Evolutionary conservation across 2,113 vertebrate genomes (phyloP), one percentile per base, ranked within the genome.

Genomic region (Athene cunicularia): DNA sequence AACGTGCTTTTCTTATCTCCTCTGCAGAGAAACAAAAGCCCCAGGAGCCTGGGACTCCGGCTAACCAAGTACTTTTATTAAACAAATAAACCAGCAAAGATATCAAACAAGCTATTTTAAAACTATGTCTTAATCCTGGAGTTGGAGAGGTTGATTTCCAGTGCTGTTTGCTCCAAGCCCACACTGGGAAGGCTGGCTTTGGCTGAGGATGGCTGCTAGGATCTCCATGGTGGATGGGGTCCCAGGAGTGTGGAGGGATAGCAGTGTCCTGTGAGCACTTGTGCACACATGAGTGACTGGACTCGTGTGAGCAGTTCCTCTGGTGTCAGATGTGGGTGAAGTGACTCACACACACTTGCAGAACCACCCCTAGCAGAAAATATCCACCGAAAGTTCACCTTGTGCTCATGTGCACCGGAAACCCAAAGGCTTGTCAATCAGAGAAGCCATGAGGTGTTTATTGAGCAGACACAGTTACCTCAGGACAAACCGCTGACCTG

Each of bases 331-430:
- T 76, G 73, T 47, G 88, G 77, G 87, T 80, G 84, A 94, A 77
- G 86, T 96, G 97, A 96, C 93, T 96, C 89, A 94, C 28, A 3
- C 84, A 75, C 0, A 32, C 39, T 81, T 68, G 80, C 83, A 87
- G 80, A 90, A 83, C 95, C 16, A 1, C 41, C 6, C 2, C 26
- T 32, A 80, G 88, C 94, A 97, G 95, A 97, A 95, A 97, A 97
- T 97, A 97, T 62, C 91, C 91, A 93, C 94, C 2, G 81, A 97
- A 97, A 97, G 96, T 97, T 96, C 95, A 95, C 77, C 73, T 60
- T 97, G 96, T 95, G 71, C 93, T 93, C 7, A 5, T 85, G 77
- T 5, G 35, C 41, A 67, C 91, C 89, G 87, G 95, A 97, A 96
- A 91, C 94, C 62, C 93, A 58, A 49, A 67, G 37, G 13, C 66